Percentiles rank a stretch among this genome's conserved stretches.
Evolutionary conservation across 2,888 invertebrate species (phyloP).

Genomic region (Drosophila anceps): DNA sequence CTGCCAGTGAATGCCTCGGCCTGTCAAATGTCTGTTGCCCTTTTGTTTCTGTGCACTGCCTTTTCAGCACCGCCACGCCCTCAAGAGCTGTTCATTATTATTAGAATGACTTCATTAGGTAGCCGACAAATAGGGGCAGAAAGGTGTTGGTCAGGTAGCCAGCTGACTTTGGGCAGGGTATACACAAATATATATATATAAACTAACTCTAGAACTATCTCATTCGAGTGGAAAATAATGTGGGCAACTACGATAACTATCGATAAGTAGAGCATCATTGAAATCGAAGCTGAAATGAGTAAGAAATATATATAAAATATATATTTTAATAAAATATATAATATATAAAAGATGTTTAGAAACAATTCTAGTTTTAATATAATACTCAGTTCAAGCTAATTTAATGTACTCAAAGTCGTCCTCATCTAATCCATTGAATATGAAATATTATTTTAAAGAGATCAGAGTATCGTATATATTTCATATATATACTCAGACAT

Average conservation of each 20-base stretch:
- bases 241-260: background rate
- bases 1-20: background rate
- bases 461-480: no score
- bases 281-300: no score
- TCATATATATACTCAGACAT: no score
- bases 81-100: constrained; percentile 44
- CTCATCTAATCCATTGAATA: no score
- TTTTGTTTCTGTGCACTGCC: constrained; percentile 19
- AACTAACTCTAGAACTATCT: background rate
- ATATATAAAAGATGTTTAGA: no score
- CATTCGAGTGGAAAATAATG: background rate
- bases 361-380: no score
- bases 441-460: no score
- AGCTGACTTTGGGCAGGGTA: background rate
- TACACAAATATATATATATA: background rate
- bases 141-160: constrained; percentile 34
- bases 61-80: constrained; percentile 31
- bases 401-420: background rate
- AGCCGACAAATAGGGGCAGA: constrained; percentile 8
- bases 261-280: no score
- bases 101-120: constrained; percentile 43
- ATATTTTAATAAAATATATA: no score
- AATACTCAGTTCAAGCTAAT: background rate
- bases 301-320: background rate
- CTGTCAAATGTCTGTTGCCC: constrained; percentile 13